phyloP scores from a whole-genome alignment of 2,888 invertebrate genomes.

The Elegia similella region DNA sequence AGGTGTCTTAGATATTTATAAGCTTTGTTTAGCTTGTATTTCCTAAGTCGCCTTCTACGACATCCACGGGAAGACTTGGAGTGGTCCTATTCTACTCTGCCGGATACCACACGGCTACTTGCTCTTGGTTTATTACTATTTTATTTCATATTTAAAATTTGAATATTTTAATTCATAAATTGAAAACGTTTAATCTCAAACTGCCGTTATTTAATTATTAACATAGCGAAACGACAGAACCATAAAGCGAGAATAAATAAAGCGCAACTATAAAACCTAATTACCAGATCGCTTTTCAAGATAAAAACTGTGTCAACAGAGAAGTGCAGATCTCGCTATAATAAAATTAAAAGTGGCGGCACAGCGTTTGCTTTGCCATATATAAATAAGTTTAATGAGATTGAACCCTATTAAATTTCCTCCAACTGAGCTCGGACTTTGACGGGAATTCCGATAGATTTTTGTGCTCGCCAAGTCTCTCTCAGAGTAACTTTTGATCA shows the following conservation, averaged over 20 bases:
- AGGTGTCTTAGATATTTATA: no score
- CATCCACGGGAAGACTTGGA: no score
- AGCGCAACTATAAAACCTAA: slow-evolving; percentile 20
- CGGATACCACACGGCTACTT: no score
- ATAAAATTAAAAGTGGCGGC: slow-evolving; percentile 8
- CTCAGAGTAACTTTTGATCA: slow-evolving; percentile 2
- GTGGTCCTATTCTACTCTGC: no score
- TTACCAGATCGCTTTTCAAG: slow-evolving; percentile 16
- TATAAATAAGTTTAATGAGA: slow-evolving; percentile 53
- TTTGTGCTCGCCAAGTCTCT: slow-evolving; percentile 8
- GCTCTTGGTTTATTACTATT: no score
- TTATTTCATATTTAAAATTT: no score
- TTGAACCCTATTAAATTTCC: slow-evolving; percentile 49
- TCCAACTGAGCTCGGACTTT: slow-evolving; percentile 32
- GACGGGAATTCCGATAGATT: slow-evolving; percentile 35
- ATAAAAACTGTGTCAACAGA: slow-evolving; percentile 24
- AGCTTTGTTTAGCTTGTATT: no score
- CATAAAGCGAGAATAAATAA: slow-evolving; percentile 12
- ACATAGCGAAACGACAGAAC: neutral
- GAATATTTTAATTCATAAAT: no score
- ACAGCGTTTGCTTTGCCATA: neutral
- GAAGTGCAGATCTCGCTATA: slow-evolving; percentile 13
- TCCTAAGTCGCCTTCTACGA: no score
- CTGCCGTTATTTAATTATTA: neutral
- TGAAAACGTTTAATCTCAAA: no score